Percentiles rank a stretch among this genome's conserved stretches.
Evolutionary conservation across 2,888 invertebrate genomes (phyloP).

Genomic region (Phrixothrix hirtus): DNA sequence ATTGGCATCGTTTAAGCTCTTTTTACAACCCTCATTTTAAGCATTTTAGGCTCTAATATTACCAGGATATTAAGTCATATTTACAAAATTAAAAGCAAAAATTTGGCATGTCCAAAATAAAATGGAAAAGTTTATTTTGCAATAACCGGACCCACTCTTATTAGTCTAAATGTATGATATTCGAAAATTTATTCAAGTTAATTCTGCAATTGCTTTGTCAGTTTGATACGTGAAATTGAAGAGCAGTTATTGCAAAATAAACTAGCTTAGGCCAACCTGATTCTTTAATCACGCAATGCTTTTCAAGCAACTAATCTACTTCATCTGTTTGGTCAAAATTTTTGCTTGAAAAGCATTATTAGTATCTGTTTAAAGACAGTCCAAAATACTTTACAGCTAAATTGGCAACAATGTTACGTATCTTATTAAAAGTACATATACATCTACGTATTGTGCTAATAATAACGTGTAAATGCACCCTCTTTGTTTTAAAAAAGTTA

Average conservation of each 20-base stretch:
- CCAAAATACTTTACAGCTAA: slow-evolving; percentile 20
- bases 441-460: slow-evolving; percentile 17
- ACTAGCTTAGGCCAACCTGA: slow-evolving; percentile 17
- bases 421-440: slow-evolving; percentile 19
- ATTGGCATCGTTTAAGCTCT: slow-evolving; percentile 21
- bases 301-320: slow-evolving; percentile 15
- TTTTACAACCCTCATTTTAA: slow-evolving; percentile 18
- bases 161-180: too few relatives aligned
- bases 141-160: too few relatives aligned
- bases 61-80: slow-evolving; percentile 1
- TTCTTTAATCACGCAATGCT: slow-evolving; percentile 1
- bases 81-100: slow-evolving; percentile 7
- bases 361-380: slow-evolving; percentile 7
- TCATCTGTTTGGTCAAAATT: slow-evolving; percentile 13
- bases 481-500: slow-evolving; percentile 10
- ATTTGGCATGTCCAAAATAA: neutral
- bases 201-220: too few relatives aligned
- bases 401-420: slow-evolving; percentile 29
- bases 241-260: neutral
- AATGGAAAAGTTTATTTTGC: too few relatives aligned
- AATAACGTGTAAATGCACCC: slow-evolving; percentile 28
- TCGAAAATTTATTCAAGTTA: too few relatives aligned
- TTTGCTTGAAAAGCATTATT: slow-evolving; percentile 15
- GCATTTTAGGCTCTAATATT: slow-evolving; percentile 19
- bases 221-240: slow-evolving; percentile 4